Evolutionary conservation across 2,888 invertebrate genomes (phyloP), one percentile per base, ranked within the genome.

Genomic region (Orthosia gothica): DNA sequence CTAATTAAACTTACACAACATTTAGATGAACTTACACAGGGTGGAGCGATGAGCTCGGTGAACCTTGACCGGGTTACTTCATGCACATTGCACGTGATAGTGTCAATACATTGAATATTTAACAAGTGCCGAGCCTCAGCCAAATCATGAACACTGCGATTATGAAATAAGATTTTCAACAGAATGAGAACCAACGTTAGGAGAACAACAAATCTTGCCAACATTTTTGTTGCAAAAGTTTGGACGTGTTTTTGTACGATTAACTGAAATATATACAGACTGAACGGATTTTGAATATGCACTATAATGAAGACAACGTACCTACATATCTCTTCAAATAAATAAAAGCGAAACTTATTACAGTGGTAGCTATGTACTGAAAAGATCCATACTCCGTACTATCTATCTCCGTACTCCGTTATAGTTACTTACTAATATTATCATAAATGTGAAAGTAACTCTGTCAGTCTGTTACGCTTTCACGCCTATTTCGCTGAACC

Each of bases 1-100:
- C 93, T 93, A 94, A 93, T 94, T 93, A 93, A 93, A 94, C 91
- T 94, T 94, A 93, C 91, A 92, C 92, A 92, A 91, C 93, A 91
- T 93, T 93, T 91, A 90, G 92, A 91, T 87, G 87, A 93, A 93
- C 91, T 93, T 92, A 92, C 91, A 91, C 90, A 91, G 89, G 84
- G 83, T 88, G 86, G 89, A 83, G 88, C 87, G 90, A 92, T 90
- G 93, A 92, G 93, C 89, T 87, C 83, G 81, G 78, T 88, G 89
- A n/a, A n/a, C n/a, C n/a, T n/a, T n/a, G n/a, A 88, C 91, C 89
- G 89, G 86, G 86, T 85, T 90, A 76, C 82, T 87, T 83, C 81
- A 75, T 84, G 76, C 84, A 82, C 74, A 64, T 81, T 81, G 83
- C 87, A 81, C 65, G 64, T 62, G 75, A 74, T 74, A 70, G 70